A percentile compares a stretch with the other conserved stretches of the same genome.
These are phyloP conservation scores for Pachypanchax playfairii DNA, from an alignment of 2,113 vertebrate species.

Conservation along the genomic window DNA sequence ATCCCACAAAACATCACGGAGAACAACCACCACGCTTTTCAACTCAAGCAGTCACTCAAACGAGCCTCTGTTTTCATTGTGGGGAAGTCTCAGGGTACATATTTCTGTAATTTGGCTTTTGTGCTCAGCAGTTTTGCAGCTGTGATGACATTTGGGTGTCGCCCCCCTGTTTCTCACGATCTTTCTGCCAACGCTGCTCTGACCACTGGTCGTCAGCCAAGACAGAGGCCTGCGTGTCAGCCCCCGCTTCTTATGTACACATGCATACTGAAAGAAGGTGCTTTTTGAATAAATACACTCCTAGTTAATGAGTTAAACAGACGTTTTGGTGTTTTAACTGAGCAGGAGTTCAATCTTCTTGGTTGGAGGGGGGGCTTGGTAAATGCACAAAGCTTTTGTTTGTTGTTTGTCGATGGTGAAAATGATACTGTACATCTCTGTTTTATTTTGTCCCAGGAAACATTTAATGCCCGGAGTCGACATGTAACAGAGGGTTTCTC, in stretches of 20 bases:
- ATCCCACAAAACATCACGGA: constrained; percentile 75
- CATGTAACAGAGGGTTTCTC: background rate
- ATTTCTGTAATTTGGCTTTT: constrained; percentile 92
- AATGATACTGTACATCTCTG: constrained; percentile 6
- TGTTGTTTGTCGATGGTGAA: constrained; percentile 18
- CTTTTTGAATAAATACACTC: constrained; percentile 64
- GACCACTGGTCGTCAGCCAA: constrained; percentile 84
- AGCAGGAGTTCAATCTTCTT: constrained; percentile 36
- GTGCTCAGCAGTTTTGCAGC: constrained; percentile 91
- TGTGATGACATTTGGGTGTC: constrained; percentile 91
- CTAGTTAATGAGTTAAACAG: constrained; percentile 68
- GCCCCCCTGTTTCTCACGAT: constrained; percentile 93
- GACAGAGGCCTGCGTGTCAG: constrained; percentile 79
- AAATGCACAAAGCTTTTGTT: constrained; percentile 10
- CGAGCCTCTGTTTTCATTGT: constrained; percentile 83
- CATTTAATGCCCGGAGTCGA: background rate
- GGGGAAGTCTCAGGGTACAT: constrained; percentile 84
- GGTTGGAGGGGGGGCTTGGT: constrained; percentile 20
- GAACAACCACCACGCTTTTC: constrained; percentile 55
- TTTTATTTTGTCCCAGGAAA: background rate
- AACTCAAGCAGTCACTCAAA: constrained; percentile 75
- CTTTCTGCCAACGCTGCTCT: constrained; percentile 80
- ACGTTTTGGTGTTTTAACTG: constrained; percentile 45
- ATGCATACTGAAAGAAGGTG: constrained; percentile 73
- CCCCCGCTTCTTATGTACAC: constrained; percentile 77